Percentiles rank a stretch among this genome's conserved stretches.
Evolutionary conservation across 2,113 vertebrate species (phyloP).

Genomic region (Haemorhous mexicanus): DNA sequence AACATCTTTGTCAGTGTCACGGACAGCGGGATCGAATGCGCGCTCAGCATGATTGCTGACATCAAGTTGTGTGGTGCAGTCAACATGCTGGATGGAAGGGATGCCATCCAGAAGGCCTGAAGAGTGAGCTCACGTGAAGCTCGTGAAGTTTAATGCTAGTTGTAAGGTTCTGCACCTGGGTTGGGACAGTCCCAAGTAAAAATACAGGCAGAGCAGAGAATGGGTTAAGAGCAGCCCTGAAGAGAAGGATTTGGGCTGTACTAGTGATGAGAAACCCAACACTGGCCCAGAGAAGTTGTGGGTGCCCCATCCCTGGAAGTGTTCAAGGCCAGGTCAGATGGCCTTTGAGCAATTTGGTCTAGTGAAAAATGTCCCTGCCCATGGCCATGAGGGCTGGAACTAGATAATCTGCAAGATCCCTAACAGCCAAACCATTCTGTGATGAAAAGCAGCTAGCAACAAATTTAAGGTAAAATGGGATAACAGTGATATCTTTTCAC

Average conservation of each 20-base stretch:
- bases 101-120: neutral
- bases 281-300: neutral
- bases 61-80: neutral
- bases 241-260: neutral
- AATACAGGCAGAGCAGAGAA: neutral
- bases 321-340: neutral
- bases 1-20: neutral
- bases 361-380: neutral
- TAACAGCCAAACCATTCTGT: neutral
- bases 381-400: neutral
- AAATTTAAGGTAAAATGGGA: neutral
- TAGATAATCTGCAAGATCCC: neutral
- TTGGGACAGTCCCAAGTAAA: neutral
- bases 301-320: neutral
- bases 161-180: neutral
- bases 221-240: neutral
- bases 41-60: neutral
- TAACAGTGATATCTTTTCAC: neutral
- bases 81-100: fast-evolving
- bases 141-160: neutral
- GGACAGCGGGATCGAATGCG: fast-evolving
- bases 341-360: neutral
- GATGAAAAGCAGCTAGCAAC: neutral
- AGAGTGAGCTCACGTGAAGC: neutral
- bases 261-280: neutral